A percentile compares a stretch with the other conserved stretches of the same genome.
Evolutionary conservation across 2,888 invertebrate genomes (phyloP).

Genomic region (Apomyelois bistriatella): DNA sequence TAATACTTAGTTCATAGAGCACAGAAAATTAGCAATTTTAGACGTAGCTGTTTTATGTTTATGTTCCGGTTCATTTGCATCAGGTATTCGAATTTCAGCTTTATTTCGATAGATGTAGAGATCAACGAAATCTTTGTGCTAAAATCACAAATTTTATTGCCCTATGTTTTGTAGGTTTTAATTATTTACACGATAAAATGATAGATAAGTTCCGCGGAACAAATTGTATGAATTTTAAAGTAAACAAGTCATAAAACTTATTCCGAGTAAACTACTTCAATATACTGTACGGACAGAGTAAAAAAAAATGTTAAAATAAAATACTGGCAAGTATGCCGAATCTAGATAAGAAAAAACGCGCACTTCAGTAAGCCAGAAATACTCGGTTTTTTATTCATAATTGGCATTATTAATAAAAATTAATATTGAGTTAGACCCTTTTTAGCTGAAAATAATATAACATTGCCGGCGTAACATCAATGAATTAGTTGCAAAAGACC

Average conservation of each 20-base stretch:
- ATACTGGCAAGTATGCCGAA: too few species aligned
- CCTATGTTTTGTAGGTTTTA: slow-evolving; percentile 1
- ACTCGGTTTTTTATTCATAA: too few species aligned
- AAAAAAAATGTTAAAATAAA: too few species aligned
- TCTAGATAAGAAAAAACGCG: too few species aligned
- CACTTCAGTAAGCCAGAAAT: too few species aligned
- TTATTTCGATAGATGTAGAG: not conserved
- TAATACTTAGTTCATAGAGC: not conserved
- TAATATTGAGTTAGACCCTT: too few species aligned
- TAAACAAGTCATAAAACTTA: not conserved
- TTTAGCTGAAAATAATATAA: not conserved
- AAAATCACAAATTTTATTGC: slow-evolving; percentile 3
- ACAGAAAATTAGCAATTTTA: not conserved
- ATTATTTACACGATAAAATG: not conserved
- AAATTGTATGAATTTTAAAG: not conserved
- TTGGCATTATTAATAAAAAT: too few species aligned
- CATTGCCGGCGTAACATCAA: not conserved
- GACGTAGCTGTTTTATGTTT: not conserved
- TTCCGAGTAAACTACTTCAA: too few species aligned
- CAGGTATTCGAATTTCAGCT: not conserved
- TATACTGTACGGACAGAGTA: too few species aligned
- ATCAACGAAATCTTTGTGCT: not conserved
- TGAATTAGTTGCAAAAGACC: not conserved
- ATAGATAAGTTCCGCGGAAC: slow-evolving; percentile 4
- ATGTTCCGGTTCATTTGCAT: not conserved